Evolutionary conservation across 2,113 vertebrate genomes (phyloP), one percentile per base, ranked within the genome.

Genomic region (Chrysochloris asiatica): DNA sequence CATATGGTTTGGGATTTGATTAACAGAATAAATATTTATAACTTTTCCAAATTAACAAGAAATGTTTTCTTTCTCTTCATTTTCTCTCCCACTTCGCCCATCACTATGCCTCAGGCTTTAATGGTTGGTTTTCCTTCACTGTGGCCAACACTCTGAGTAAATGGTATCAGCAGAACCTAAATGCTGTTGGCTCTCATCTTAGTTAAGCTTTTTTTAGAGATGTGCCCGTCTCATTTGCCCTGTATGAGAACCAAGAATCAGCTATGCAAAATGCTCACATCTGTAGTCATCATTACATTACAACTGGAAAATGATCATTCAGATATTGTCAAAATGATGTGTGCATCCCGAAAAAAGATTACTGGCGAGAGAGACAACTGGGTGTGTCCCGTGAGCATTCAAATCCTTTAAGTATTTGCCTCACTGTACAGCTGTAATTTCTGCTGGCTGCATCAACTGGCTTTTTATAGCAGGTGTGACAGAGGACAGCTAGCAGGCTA

Each of bases 31-130:
- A 73, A 90, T 91, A 93, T 83, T 77, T 56, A 36, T 85, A 79
- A 45, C 54, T 69, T 96, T 94, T 95, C 61, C 65, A 92, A 78
- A 21, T 91, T 94, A 93, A 72, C 33, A 81, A 89, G 54, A 89
- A 80, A 45, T 80, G 28, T 82, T 92, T 93, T 83, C 43, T 86
- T 93, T 95, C 59, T 86, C 69, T 92, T 41, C 33, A 26, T 36
- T 43, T 90, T 63, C 84, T 17, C 41, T 41, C 1, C 1, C 2
- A 71, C 61, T 95, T 87, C 33, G 26, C 30, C 83, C 24, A 79
- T 86, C 71, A n/a, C 41, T 59, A 6, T 43, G 8, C 63, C 47
- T 95, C 89, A 71, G 76, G 41, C 84, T 89, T 91, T 83, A 79
- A 89, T 92, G 24, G 43, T 50, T 92, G 30, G 4, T 38, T 75